Base-by-base conservation (phyloP, 2,797 vertebrate genomes). In the Ctenopoma multispine region DNA sequence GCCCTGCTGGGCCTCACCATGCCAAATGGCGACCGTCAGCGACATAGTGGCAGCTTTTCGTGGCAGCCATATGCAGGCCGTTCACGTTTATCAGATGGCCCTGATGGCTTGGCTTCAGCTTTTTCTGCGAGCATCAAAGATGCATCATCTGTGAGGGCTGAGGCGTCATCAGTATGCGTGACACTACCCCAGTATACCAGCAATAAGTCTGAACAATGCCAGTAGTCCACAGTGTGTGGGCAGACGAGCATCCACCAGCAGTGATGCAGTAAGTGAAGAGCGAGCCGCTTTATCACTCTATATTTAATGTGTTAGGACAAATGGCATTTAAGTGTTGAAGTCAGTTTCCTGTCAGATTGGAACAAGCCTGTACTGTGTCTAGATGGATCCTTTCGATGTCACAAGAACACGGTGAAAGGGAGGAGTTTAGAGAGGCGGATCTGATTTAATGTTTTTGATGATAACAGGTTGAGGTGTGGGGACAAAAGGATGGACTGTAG, bases 1-100 rank as follows among this genome's bases (percentile, higher is more conserved):
- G 80, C 84, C 83, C 87, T 56, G 81, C 79, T 84, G 85, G 72
- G 81, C 69, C 73, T 74, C 66, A 18, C 67, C 66, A 49, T 64
- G 84, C 84, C 81, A 81, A 80, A 83, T 70, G 75, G 78, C 17
- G 49, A 49, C 51, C 81, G 29, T 79, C 59, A 38, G 21, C 49
- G 3, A 40, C 77, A 49, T 20, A 36, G 78, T 79, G 76, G 71
- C 83, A 82, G 79, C 75, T n/a, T 81, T 65, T 79, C 51, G 51
- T 60, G 38, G 50, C 49, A 66, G 72, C 82, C 83, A 87, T 84
- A 86, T 89, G 87, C 70, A 75, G 49, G 1, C 29, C 29, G 29
- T 49, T 72, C 69, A 70, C 55, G 38, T 66, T 67, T 49, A 34
- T 77, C 70, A 62, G 49, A 73, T 48, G 70, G 65, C 55, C 56